Conservation (phyloP, 1,140 invertebrate species). For the Macrobrachium rosenbergii region DNA sequence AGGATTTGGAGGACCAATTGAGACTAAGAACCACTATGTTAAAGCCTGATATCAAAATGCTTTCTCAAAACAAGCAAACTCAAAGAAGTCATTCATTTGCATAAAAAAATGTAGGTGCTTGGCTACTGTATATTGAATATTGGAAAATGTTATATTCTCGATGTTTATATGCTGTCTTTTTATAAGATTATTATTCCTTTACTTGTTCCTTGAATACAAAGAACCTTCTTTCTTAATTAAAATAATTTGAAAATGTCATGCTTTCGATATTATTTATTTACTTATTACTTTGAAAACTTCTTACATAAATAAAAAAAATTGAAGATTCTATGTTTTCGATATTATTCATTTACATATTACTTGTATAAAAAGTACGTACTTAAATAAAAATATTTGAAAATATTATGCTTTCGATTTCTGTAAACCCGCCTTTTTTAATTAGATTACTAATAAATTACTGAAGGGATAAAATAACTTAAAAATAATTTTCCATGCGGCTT, state of each 20-base stretch:
- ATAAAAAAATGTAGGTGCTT: background rate
- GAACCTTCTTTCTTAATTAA: no score
- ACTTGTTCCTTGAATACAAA: no score
- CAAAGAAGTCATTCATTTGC: background rate
- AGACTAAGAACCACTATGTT: background rate
- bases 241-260: no score
- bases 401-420: background rate
- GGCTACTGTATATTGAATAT: no score
- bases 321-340: no score
- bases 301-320: no score
- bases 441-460: background rate
- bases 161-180: no score
- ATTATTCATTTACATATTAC: no score
- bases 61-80: slow-evolving; percentile 4
- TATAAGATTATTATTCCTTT: no score
- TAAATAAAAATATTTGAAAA: background rate
- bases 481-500: background rate
- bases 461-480: background rate
- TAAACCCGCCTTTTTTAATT: background rate
- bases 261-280: no score
- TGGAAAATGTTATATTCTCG: no score
- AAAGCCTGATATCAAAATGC: background rate
- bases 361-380: background rate
- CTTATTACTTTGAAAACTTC: no score
- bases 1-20: background rate